Evolutionary conservation across 2,888 invertebrate species (phyloP).

Genomic region (Eulithis testata): DNA sequence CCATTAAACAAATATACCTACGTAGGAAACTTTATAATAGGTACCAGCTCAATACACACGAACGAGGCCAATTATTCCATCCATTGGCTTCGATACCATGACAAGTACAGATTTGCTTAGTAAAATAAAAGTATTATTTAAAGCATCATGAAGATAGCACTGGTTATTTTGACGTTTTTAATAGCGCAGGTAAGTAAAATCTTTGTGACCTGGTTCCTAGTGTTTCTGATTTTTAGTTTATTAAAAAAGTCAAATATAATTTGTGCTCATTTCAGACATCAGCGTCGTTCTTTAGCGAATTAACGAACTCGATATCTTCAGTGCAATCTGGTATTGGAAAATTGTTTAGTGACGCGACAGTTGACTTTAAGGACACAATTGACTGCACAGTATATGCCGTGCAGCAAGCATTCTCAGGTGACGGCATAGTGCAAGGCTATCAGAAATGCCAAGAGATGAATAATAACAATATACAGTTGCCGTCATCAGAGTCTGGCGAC

Average conservation of each 20-base stretch:
- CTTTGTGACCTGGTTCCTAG: not conserved
- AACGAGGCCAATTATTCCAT: slow-evolving; percentile 37
- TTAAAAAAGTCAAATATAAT: slow-evolving; percentile 7
- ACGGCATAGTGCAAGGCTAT: slow-evolving; percentile 41
- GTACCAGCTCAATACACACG: slow-evolving; percentile 15
- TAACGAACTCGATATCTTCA: slow-evolving; percentile 59
- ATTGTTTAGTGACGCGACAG: slow-evolving; percentile 64
- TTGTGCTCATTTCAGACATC: slow-evolving; percentile 58
- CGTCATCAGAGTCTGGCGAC: not conserved
- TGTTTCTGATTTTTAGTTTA: not conserved
- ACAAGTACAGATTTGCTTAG: slow-evolving; percentile 41
- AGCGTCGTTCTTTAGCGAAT: slow-evolving; percentile 61
- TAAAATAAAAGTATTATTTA: slow-evolving; percentile 7
- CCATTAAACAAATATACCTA: slow-evolving; percentile 51
- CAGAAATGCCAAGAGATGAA: slow-evolving; percentile 40
- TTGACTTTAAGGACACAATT: slow-evolving; percentile 67
- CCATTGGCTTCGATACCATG: slow-evolving; percentile 30
- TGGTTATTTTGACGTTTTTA: slow-evolving; percentile 48
- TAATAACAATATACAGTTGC: slow-evolving; percentile 2
- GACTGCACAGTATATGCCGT: slow-evolving; percentile 71
- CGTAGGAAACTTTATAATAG: slow-evolving; percentile 34
- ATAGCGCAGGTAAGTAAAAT: slow-evolving; percentile 51
- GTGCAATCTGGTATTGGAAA: slow-evolving; percentile 65
- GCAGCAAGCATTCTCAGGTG: slow-evolving; percentile 50
- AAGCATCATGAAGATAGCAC: slow-evolving; percentile 41